phyloP scores from a whole-genome alignment of 2,797 vertebrate species.

The Melopsittacus undulatus region DNA sequence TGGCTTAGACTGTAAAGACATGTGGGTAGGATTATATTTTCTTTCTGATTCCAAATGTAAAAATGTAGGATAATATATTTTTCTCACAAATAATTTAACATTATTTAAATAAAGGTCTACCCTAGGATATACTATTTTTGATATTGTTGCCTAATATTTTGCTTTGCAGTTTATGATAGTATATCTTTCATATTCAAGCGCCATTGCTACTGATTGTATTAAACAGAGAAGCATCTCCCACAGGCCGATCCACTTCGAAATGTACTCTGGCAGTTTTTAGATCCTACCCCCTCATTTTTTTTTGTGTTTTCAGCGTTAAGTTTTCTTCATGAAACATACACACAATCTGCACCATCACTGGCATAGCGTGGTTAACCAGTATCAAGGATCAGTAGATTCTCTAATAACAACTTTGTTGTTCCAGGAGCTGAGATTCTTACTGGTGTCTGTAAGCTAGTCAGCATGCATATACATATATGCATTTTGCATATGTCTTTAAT shows the following conservation, averaged over 20 bases:
- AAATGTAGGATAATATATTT: neutral
- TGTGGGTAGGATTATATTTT: neutral
- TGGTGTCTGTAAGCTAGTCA: neutral
- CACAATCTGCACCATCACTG: accelerated
- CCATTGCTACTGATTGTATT: neutral
- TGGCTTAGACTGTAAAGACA: neutral
- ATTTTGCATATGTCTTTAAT: neutral
- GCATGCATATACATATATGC: accelerated
- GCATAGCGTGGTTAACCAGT: neutral
- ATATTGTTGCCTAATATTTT: neutral
- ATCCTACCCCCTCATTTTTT: neutral
- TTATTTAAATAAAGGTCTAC: neutral
- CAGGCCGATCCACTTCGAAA: neutral
- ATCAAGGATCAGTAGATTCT: neutral
- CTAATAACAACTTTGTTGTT: neutral
- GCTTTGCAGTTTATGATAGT: neutral
- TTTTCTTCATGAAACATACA: neutral
- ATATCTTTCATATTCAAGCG: neutral
- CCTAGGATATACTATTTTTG: neutral
- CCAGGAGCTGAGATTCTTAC: neutral
- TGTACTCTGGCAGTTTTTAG: neutral
- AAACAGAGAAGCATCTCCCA: neutral
- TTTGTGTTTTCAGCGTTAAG: neutral
- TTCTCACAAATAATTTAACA: neutral
- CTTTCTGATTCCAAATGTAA: neutral